Evolutionary conservation across 1,140 invertebrate species (phyloP).

Genomic region (Campodea augens): DNA sequence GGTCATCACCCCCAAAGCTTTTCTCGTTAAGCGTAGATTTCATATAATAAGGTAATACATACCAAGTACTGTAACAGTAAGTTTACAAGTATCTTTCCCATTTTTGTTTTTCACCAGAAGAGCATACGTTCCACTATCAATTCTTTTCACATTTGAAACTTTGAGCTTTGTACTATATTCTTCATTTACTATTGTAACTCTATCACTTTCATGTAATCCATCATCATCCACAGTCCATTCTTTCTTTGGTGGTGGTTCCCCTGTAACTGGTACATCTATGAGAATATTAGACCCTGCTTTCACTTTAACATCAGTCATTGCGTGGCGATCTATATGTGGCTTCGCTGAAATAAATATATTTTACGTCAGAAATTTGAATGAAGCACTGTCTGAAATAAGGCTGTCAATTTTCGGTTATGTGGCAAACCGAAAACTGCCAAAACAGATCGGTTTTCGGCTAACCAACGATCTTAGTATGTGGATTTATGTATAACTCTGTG

Average conservation of each 20-base stretch:
- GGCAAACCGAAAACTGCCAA: too few species aligned
- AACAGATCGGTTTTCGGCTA: too few species aligned
- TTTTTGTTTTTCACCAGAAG: slow-evolving; percentile 80
- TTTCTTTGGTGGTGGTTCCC: slow-evolving; percentile 82
- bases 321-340: slow-evolving; percentile 84
- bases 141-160: slow-evolving; percentile 69
- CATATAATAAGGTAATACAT: too few species aligned
- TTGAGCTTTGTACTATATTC: slow-evolving; percentile 74
- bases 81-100: slow-evolving; percentile 66
- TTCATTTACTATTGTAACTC: slow-evolving; percentile 62
- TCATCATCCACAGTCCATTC: slow-evolving; percentile 77
- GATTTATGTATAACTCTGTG: too few species aligned
- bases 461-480: too few species aligned
- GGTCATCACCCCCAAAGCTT: too few species aligned
- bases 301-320: slow-evolving; percentile 79
- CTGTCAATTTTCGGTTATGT: too few species aligned
- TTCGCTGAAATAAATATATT: slow-evolving; percentile 41
- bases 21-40: too few species aligned
- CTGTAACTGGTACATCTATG: slow-evolving; percentile 80
- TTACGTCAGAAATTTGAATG: too few species aligned
- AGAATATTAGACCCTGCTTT: slow-evolving; percentile 82
- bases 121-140: slow-evolving; percentile 75
- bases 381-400: too few species aligned
- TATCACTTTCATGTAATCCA: slow-evolving; percentile 55
- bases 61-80: slow-evolving; percentile 72